Percentiles rank a stretch among this genome's conserved stretches.
phyloP scores from a whole-genome alignment of 2,113 vertebrate species.

The Vulpes lagopus region DNA sequence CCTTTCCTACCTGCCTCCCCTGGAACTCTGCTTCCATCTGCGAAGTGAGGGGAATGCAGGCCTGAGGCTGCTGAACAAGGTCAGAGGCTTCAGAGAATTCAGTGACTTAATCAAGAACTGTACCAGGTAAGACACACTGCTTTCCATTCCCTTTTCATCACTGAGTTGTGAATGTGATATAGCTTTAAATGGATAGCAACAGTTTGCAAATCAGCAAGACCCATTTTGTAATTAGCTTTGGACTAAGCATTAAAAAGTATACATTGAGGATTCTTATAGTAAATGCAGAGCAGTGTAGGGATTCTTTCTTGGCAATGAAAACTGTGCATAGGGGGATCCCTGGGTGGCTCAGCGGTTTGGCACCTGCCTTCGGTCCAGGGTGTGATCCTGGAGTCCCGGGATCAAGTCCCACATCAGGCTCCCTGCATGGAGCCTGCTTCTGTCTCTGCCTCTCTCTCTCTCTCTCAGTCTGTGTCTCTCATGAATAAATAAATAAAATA shows the following conservation, averaged over 20 bases:
- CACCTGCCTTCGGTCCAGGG: too few relatives aligned
- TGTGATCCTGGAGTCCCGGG: too few relatives aligned
- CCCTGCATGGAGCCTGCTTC: too few relatives aligned
- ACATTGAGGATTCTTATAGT: slow-evolving; percentile 43
- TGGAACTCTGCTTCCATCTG: background rate
- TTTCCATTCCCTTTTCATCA: slow-evolving; percentile 68
- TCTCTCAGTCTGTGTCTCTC: too few relatives aligned
- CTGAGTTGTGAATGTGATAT: slow-evolving; percentile 64
- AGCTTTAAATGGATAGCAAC: slow-evolving; percentile 70
- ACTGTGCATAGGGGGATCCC: background rate
- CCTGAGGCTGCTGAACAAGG: slow-evolving; percentile 45
- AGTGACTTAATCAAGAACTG: slow-evolving; percentile 61
- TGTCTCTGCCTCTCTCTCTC: too few relatives aligned
- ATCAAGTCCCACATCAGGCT: too few relatives aligned
- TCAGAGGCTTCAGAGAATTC: slow-evolving; percentile 50
- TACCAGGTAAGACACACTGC: background rate
- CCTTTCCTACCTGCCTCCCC: background rate
- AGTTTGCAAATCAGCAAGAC: slow-evolving; percentile 69
- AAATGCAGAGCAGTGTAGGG: background rate
- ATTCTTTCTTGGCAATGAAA: slow-evolving; percentile 61
- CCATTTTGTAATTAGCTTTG: slow-evolving; percentile 62
- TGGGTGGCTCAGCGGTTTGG: too few relatives aligned
- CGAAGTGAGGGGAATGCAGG: background rate
- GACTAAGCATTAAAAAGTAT: slow-evolving; percentile 66
- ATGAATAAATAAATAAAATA: too few relatives aligned